Conservation (phyloP, 2,797 vertebrate species). For the Pelochelys cantorii region DNA sequence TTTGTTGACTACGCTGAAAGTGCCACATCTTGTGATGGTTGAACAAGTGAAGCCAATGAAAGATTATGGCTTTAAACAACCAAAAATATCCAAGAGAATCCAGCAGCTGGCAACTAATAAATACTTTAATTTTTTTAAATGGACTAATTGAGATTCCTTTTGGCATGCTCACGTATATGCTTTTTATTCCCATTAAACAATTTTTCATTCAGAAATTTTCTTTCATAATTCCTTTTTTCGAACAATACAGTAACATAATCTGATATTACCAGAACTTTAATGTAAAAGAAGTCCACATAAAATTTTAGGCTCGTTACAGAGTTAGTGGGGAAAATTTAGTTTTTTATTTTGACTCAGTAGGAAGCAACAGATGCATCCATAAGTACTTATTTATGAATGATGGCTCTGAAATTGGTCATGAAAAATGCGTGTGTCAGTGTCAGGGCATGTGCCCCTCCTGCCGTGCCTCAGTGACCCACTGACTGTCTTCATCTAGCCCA, state of each 20-base stretch:
- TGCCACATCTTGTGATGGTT: not conserved
- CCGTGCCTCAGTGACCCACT: no score
- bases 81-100: not conserved
- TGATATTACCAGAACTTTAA: not conserved
- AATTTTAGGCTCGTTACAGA: not conserved
- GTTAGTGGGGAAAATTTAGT: accelerated
- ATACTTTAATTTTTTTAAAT: not conserved
- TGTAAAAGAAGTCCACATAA: not conserved
- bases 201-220: not conserved
- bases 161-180: not conserved
- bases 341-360: not conserved
- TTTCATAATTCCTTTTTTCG: not conserved
- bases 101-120: not conserved
- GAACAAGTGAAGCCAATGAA: not conserved
- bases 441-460: no score
- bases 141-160: not conserved
- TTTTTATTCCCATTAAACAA: not conserved
- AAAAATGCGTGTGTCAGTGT: not conserved
- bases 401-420: not conserved
- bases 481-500: no score
- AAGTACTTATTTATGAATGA: not conserved
- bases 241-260: not conserved
- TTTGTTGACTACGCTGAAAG: not conserved
- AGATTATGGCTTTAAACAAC: not conserved
- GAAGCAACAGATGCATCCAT: not conserved